phyloP scores from a whole-genome alignment of 2,113 vertebrate genomes.

The Cheirogaleus medius region DNA sequence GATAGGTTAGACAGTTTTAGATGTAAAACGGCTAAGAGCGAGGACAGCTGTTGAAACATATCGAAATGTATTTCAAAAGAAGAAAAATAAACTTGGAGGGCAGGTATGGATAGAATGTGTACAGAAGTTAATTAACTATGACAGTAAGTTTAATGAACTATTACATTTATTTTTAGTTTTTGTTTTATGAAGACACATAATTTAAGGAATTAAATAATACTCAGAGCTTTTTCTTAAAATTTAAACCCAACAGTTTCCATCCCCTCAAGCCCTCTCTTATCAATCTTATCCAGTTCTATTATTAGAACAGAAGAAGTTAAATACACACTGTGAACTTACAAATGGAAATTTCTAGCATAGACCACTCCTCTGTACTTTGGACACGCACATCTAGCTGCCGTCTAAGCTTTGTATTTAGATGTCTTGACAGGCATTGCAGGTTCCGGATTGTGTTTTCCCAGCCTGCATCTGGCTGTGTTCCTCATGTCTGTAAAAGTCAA shows the following conservation, averaged over 20 bases:
- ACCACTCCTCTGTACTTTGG: not conserved
- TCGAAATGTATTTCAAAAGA: not conserved
- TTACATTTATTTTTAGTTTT: not conserved
- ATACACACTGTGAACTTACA: not conserved
- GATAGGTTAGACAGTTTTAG: not conserved
- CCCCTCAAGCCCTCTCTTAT: not conserved
- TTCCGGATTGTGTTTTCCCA: not conserved
- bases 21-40: not conserved
- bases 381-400: rapidly evolving
- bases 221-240: not conserved
- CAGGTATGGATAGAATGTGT: not conserved
- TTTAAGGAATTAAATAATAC: not conserved
- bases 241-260: not conserved
- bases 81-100: not conserved
- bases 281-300: not conserved
- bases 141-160: not conserved
- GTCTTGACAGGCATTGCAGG: not conserved
- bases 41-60: not conserved
- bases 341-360: not conserved
- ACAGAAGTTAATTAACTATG: not conserved
- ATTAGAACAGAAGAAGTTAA: not conserved
- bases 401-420: not conserved
- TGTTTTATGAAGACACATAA: not conserved
- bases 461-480: no score
- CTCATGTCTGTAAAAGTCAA: not conserved